phyloP scores from a whole-genome alignment of 2,888 invertebrate genomes.

The Archips xylosteana region DNA sequence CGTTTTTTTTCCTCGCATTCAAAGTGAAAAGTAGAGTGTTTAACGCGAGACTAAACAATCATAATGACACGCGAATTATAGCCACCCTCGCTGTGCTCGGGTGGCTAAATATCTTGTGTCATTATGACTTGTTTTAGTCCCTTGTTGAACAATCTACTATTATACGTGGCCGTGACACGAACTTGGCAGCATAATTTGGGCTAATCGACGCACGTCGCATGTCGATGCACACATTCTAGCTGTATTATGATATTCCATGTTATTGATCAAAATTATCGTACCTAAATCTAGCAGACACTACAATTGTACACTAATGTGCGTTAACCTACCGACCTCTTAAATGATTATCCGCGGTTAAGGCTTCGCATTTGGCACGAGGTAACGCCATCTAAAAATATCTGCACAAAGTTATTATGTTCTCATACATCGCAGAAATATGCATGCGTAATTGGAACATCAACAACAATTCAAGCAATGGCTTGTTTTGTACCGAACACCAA shows the following conservation, averaged over 20 bases:
- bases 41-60: too few species aligned
- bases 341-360: slow-evolving; percentile 33
- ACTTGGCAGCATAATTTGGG: slow-evolving; percentile 33
- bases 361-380: slow-evolving; percentile 35
- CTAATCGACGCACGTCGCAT: slow-evolving; percentile 33
- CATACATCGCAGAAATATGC: neutral
- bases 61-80: too few species aligned
- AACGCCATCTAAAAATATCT: slow-evolving; percentile 21
- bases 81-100: too few species aligned
- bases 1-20: too few species aligned
- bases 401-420: slow-evolving; percentile 1
- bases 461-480: neutral
- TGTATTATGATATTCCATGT: slow-evolving; percentile 44
- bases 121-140: too few species aligned
- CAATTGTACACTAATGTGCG: slow-evolving; percentile 61
- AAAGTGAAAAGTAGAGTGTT: too few species aligned
- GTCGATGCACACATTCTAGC: slow-evolving; percentile 3
- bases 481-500: neutral
- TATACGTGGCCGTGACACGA: slow-evolving; percentile 20
- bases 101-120: too few species aligned
- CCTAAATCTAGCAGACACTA: slow-evolving; percentile 50
- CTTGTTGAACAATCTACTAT: slow-evolving; percentile 16
- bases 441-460: neutral
- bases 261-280: slow-evolving; percentile 55
- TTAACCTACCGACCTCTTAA: slow-evolving; percentile 56